Base-by-base conservation (phyloP, 2,888 invertebrate species). In the Chymomyza procnemis region DNA sequence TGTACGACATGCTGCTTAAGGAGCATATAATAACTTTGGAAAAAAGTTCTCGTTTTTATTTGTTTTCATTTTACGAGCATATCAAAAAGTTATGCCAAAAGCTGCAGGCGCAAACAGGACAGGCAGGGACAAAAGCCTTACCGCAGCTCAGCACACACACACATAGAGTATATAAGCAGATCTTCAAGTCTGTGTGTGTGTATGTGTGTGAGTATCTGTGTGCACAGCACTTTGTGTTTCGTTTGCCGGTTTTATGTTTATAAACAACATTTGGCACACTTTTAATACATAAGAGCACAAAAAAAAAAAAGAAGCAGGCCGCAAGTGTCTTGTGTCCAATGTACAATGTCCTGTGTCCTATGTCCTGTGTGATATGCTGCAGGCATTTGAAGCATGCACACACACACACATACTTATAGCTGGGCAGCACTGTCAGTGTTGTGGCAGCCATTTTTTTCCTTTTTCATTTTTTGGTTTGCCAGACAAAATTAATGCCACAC, bases 211-310 rank as follows among this genome's bases (percentile, higher is more conserved):
- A 18, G 4, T 26, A 2, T 61, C 52, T 59, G 16, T 34, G 41
- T 59, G 16, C 46, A 19, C 50, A 50, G 19, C n/a, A 34, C 48
- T 21, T 60, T 26, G 26, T 57, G 56, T 57, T 41, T 19, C 46
- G 41, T 8, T 19, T 48, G 59, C n/a, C 41, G 21, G 46, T 61
- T 18, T 48, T n/a, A 19, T 64, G 57, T 64, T 58, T 58, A 21
- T 58, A 64, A 64, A 52, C 57, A 64, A 58, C 64, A 58, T 64
- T 63, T 64, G 58, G 58, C 64, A 64, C 64, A 64, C 48, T 58
- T 56, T 64, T 58, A 41, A 41, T 41, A 41, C 12, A 12, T 41
- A 12, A 2, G n/a, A n/a, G n/a, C n/a, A n/a, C n/a, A n/a, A n/a
- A n/a, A n/a, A n/a, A n/a, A n/a, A 41, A 12, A 12, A 41, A 41